Percentiles rank a stretch among this genome's conserved stretches.
These are phyloP conservation scores for Anas flavirostris DNA, from an alignment of 2,797 vertebrate species.

Conservation along the genomic window DNA sequence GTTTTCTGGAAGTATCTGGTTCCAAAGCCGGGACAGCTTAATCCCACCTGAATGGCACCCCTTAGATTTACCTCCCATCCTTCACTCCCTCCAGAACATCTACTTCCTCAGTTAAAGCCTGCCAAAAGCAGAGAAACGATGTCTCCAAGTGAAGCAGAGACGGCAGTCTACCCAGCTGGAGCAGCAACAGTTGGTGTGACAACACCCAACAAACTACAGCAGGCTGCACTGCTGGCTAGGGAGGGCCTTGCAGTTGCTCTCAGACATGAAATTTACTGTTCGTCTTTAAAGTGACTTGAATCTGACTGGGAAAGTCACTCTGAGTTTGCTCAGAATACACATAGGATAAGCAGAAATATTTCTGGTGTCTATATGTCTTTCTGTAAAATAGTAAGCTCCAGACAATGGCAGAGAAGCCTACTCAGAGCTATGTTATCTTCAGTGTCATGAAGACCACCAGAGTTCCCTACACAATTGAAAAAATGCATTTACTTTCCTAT, in stretches of 20 bases:
- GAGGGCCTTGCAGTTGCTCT: not conserved
- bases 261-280: not conserved
- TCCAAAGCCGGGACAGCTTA: not conserved
- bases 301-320: not conserved
- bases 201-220: not conserved
- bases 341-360: not conserved
- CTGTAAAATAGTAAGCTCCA: not conserved
- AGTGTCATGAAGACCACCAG: not conserved
- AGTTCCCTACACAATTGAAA: not conserved
- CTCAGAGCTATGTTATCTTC: not conserved
- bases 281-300: not conserved
- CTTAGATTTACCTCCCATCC: not conserved
- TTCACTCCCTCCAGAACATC: not conserved
- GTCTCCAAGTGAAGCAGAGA: not conserved
- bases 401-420: not conserved
- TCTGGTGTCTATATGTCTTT: not conserved
- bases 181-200: rapidly evolving
- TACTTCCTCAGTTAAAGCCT: not conserved
- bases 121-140: not conserved
- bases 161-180: not conserved
- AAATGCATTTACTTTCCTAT: not conserved
- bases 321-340: not conserved
- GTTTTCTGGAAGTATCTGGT: not conserved
- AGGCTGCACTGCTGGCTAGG: not conserved
- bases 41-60: not conserved